Conservation (phyloP, 1,140 invertebrate genomes). For the Heliothis virescens region DNA sequence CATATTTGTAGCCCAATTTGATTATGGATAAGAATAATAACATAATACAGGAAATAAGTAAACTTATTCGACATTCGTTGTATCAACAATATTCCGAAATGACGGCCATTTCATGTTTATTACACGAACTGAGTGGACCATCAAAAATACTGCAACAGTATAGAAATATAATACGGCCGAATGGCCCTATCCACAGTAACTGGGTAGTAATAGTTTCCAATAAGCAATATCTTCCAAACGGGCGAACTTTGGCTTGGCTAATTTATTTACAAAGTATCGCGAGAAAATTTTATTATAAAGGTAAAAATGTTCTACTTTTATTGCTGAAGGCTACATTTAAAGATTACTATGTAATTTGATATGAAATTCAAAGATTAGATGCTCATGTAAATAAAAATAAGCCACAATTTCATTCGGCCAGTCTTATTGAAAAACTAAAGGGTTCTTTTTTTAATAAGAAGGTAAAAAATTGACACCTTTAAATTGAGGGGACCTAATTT, state of each 20-base stretch:
- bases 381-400: no score
- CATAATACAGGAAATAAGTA: conserved; percentile 13
- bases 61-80: conserved; percentile 14
- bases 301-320: conserved; percentile 26
- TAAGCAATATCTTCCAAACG: conserved; percentile 73
- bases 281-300: conserved; percentile 32
- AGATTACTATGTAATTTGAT: background rate
- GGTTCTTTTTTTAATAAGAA: no score
- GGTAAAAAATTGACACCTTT: no score
- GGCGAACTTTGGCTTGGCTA: conserved; percentile 59
- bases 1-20: conserved; percentile 30
- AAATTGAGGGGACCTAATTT: no score
- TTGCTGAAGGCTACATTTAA: background rate
- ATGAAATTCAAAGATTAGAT: background rate
- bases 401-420: no score
- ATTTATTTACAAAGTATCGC: conserved; percentile 67
- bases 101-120: conserved; percentile 33
- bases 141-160: conserved; percentile 54
- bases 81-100: conserved; percentile 21
- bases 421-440: no score
- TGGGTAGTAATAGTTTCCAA: conserved; percentile 69
- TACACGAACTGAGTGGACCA: conserved; percentile 15
- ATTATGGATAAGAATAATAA: conserved; percentile 33
- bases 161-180: conserved; percentile 62
- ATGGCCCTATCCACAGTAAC: conserved; percentile 62